Base-by-base conservation (phyloP, 2,113 vertebrate genomes). In the Tursiops truncatus region DNA sequence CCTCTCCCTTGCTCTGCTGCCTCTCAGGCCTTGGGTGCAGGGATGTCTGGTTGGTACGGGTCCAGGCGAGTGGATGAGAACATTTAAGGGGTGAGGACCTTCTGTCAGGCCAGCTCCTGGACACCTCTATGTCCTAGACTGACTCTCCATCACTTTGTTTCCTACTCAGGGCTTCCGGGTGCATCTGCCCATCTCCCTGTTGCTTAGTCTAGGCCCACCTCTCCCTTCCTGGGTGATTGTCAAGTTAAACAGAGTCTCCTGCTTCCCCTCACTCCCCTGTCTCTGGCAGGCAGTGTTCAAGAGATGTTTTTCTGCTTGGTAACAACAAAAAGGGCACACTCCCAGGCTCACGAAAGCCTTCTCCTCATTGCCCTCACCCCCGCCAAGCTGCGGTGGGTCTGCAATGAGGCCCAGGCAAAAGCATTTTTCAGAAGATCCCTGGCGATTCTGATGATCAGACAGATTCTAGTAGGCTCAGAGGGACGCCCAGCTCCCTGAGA, bases 91-190 rank as follows among this genome's bases (percentile, higher is more conserved):
- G 5, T 5, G 10, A 87, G 33, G 21, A 36, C 10, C n/a, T 80
- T 11, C 17, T 47, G 6, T 63, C 70, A 28, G n/a, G 14, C 18
- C 67, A 53, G 36, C 18, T 28, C 33, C n/a, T 82, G 41, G 38
- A 17, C 17, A n/a, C 10, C 13, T 33, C 11, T 11, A 5, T 15
- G 0, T 8, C 73, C 31, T 3, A 18, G 23, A 50, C 38, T 31
- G 20, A 3, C 0, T 53, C 25, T 26, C 56, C 44, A 15, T 47
- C n/a, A 28, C 86, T 44, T 12, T 36, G 41, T 28, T 31, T 58
- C 60, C 47, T 53, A 17, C 31, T 65, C 44, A 14, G 21, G 7
- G 77, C 14, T 50, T 60, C 6, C 9, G 60, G 47, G 9, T 26
- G 2, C n/a, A 12, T 23, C 21, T 63, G 5, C n/a, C 28, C 15